A percentile compares a stretch with the other conserved stretches of the same genome.
phyloP scores from a whole-genome alignment of 2,113 vertebrate species.

The Thalassarche chlororhynchos region DNA sequence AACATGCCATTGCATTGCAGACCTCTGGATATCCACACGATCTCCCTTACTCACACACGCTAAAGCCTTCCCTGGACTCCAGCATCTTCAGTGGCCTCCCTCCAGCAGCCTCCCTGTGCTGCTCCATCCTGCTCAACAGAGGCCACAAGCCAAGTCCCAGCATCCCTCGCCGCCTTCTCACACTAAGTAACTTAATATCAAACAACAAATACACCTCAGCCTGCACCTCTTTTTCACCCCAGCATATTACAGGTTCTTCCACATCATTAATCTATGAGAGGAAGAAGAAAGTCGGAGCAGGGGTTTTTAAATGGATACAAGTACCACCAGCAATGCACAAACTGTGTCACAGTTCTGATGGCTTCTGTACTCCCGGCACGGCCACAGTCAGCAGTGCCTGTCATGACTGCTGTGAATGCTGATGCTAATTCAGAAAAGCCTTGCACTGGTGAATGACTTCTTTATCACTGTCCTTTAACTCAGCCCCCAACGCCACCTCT shows the following conservation, averaged over 20 bases:
- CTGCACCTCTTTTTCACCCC: not conserved
- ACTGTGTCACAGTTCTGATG: not conserved
- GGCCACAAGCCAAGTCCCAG: not conserved
- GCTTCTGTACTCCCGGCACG: not conserved
- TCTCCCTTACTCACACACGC: not conserved
- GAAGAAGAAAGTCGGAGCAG: not conserved
- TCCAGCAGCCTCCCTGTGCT: not conserved
- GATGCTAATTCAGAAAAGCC: not conserved
- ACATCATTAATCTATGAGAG: not conserved
- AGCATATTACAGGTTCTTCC: not conserved
- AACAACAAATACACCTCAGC: not conserved
- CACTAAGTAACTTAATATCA: not conserved
- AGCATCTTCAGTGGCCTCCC: not conserved
- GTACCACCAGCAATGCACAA: not conserved
- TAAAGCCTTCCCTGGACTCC: not conserved
- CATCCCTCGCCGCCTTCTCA: not conserved
- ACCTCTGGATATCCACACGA: not conserved
- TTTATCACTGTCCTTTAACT: not conserved
- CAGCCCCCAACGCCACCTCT: accelerated
- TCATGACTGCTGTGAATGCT: not conserved
- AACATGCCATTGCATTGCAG: not conserved
- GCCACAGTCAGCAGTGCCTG: not conserved
- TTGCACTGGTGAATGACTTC: not conserved
- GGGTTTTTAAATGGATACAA: not conserved
- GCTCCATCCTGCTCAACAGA: not conserved